phyloP scores from a whole-genome alignment of 2,797 vertebrate genomes.

The Chaetodon trifasciatus region DNA sequence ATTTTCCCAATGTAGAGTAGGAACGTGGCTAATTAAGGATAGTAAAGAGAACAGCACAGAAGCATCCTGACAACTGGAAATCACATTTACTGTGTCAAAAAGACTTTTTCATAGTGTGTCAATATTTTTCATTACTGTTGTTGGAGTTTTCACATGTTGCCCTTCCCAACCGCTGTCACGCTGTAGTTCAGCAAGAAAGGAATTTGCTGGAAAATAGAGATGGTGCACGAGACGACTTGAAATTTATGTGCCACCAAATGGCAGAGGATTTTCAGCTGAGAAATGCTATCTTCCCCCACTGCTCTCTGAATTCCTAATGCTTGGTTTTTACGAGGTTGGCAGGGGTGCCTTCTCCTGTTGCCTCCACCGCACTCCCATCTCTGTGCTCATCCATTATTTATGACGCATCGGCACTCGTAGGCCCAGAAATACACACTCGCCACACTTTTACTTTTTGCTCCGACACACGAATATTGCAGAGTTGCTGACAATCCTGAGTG shows the following conservation, averaged over 20 bases:
- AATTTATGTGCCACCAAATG: slow-evolving; percentile 68
- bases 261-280: slow-evolving; percentile 65
- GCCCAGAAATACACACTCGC: slow-evolving; percentile 67
- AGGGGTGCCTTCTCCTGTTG: slow-evolving; percentile 71
- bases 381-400: slow-evolving; percentile 82
- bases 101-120: not conserved
- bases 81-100: slow-evolving; percentile 6
- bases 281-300: slow-evolving; percentile 61
- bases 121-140: slow-evolving; percentile 8
- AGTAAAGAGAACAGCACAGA: not conserved
- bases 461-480: slow-evolving; percentile 50
- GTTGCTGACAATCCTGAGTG: slow-evolving; percentile 63
- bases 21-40: slow-evolving; percentile 1
- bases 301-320: slow-evolving; percentile 76
- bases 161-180: slow-evolving; percentile 18
- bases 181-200: slow-evolving; percentile 35
- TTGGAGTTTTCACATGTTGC: slow-evolving; percentile 28
- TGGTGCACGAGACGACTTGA: slow-evolving; percentile 36
- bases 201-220: slow-evolving; percentile 51
- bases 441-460: slow-evolving; percentile 35
- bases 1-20: not conserved
- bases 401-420: slow-evolving; percentile 68
- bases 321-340: slow-evolving; percentile 71
- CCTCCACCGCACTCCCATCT: slow-evolving; percentile 69
- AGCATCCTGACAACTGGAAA: slow-evolving; percentile 12